Evolutionary conservation across 2,797 vertebrate species (phyloP).

Genomic region (Tarsius wallacei): DNA sequence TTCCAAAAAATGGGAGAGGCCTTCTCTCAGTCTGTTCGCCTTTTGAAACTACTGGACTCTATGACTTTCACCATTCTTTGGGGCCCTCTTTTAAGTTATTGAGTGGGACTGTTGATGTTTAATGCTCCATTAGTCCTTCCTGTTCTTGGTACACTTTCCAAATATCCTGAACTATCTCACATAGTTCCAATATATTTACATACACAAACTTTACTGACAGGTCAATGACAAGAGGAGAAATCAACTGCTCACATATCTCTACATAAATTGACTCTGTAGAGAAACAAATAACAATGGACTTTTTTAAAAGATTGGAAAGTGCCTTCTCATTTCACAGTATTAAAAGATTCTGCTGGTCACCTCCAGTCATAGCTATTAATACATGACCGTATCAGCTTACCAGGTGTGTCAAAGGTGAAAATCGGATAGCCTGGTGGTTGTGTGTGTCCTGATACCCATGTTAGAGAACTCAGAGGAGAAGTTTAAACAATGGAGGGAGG

Average conservation of each 20-base stretch:
- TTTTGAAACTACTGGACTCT: not conserved
- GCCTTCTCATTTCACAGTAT: not conserved
- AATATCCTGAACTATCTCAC: not conserved
- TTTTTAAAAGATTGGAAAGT: not conserved
- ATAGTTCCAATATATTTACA: not conserved
- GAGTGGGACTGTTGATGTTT: not conserved
- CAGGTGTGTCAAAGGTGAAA: not conserved
- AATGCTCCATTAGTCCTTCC: not conserved
- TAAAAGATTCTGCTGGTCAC: not conserved
- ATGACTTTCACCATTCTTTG: not conserved
- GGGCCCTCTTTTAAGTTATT: not conserved
- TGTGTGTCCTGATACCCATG: not conserved
- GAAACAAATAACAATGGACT: not conserved
- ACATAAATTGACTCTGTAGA: not conserved
- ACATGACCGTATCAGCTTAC: not conserved
- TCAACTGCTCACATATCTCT: not conserved
- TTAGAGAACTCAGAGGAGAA: not conserved
- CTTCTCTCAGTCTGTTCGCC: not conserved
- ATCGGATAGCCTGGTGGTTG: not conserved
- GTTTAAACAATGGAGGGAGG: not conserved
- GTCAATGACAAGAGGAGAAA: not conserved
- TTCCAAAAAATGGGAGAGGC: not conserved
- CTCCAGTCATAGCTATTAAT: not conserved
- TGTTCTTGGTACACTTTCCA: not conserved
- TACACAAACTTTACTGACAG: not conserved